A percentile compares a stretch with the other conserved stretches of the same genome.
Evolutionary conservation across 1,140 invertebrate species (phyloP).

Genomic region (Bombus confusus): DNA sequence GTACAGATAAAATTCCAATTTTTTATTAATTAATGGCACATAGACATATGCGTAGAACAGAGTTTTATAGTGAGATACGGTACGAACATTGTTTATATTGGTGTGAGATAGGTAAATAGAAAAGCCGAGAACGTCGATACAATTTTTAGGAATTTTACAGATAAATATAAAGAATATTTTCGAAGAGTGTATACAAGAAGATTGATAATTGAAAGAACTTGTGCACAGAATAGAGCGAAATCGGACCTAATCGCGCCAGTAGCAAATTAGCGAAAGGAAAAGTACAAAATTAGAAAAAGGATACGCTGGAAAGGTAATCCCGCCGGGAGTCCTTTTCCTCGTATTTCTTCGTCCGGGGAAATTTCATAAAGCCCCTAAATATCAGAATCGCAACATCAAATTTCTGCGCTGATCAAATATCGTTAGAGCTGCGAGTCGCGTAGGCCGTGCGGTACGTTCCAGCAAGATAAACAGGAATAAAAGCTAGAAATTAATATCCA

Average conservation of each 20-base stretch:
- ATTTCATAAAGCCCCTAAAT: conserved; percentile 7
- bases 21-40: too few relatives aligned
- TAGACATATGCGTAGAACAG: too few relatives aligned
- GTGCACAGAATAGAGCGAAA: background rate
- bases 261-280: background rate
- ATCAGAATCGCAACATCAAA: conserved; percentile 13
- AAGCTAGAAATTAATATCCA: conserved; percentile 78
- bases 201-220: background rate
- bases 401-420: conserved; percentile 17
- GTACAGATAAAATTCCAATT: too few relatives aligned
- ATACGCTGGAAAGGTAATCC: background rate
- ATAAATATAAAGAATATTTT: too few relatives aligned
- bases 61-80: too few relatives aligned
- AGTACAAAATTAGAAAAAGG: background rate
- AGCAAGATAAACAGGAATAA: conserved; percentile 66
- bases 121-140: too few relatives aligned
- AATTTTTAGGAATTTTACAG: too few relatives aligned
- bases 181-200: too few relatives aligned
- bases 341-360: background rate
- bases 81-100: too few relatives aligned
- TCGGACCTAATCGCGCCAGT: background rate
- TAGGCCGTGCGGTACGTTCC: background rate
- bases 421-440: background rate
- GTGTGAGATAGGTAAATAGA: too few relatives aligned
- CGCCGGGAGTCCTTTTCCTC: background rate